A percentile compares a stretch with the other conserved stretches of the same genome.
phyloP scores from a whole-genome alignment of 2,888 invertebrate species.

The Endotricha flammealis region DNA sequence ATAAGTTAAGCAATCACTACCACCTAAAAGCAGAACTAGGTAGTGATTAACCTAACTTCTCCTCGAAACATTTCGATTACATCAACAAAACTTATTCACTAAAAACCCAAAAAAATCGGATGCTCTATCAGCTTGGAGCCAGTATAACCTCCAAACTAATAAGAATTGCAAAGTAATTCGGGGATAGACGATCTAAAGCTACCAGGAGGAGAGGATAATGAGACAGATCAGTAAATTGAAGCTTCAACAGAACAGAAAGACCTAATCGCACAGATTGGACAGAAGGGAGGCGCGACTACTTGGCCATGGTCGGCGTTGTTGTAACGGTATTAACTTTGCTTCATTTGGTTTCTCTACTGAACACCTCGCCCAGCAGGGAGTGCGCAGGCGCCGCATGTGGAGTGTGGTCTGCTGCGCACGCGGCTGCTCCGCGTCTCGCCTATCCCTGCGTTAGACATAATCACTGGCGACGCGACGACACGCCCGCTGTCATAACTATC shows the following conservation, averaged over 20 bases:
- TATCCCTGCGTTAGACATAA: slow-evolving; percentile 78
- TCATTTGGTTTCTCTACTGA: slow-evolving; percentile 81
- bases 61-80: slow-evolving; percentile 29
- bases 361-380: slow-evolving; percentile 90
- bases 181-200: slow-evolving; percentile 52
- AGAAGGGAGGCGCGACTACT: slow-evolving; percentile 76
- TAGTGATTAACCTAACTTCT: slow-evolving; percentile 34
- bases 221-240: slow-evolving; percentile 50
- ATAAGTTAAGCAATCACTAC: slow-evolving; percentile 39
- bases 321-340: slow-evolving; percentile 80
- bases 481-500: slow-evolving; percentile 35
- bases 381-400: slow-evolving; percentile 86
- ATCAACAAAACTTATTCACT: slow-evolving; percentile 26
- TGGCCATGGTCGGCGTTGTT: slow-evolving; percentile 70
- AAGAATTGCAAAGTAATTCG: slow-evolving; percentile 37
- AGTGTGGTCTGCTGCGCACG: slow-evolving; percentile 69
- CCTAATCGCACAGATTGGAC: slow-evolving; percentile 73
- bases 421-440: slow-evolving; percentile 64
- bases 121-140: slow-evolving; percentile 28
- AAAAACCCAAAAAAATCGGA: slow-evolving; percentile 26
- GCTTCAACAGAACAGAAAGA: slow-evolving; percentile 73
- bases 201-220: slow-evolving; percentile 56
- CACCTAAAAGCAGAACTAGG: slow-evolving; percentile 18
- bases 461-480: slow-evolving; percentile 59
- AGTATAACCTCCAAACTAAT: slow-evolving; percentile 31